Evolutionary conservation across 2,113 vertebrate genomes (phyloP), one percentile per base, ranked within the genome.

Genomic region (Syrrhaptes paradoxus): DNA sequence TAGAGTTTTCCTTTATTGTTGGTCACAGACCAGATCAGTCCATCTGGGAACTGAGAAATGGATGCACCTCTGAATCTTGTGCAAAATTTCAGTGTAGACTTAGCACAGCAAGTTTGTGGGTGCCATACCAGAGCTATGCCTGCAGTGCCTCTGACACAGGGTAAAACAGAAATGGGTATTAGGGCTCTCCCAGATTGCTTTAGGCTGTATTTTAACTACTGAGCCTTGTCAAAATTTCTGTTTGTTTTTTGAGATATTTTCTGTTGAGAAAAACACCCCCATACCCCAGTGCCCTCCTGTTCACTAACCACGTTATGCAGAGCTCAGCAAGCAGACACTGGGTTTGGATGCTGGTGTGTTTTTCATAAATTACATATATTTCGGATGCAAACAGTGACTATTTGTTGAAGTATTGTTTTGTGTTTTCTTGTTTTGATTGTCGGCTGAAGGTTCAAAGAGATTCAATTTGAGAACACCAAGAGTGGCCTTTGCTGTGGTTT

Each of bases 341-440:
- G 20, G 36, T 75, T 87, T 61, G 46, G 54, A 88, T 57, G 54
- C 32, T 22, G 43, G 49, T 18, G 16, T 45, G 14, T 45, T 86
- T 95, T 83, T 49, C 14, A 52, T 58, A 80, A 84, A 89, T 73
- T 34, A 51, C 22, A 32, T 66, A 1, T 61, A 46, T 88, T 73
- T 85, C 45, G 58, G 71, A 58, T 77, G 46, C 32, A 90, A 90
- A 92, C 72, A 76, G 58, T 24, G 10, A 38, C 34, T 91, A 19
- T 78, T 81, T 51, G 48, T 67, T 63, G 38, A 84, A 92, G 51
- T 18, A 36, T 17, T 32, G 3, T 52, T 81, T 87, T 86, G 54
- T 79, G 21, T 92, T 86, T 86, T 91, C 57, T 89, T 93, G 58
- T 76, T 91, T 90, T 88, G 63, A 77, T 34, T 88, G 72, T 21